phyloP scores from a whole-genome alignment of 2,113 vertebrate species.

The Equus quagga region DNA sequence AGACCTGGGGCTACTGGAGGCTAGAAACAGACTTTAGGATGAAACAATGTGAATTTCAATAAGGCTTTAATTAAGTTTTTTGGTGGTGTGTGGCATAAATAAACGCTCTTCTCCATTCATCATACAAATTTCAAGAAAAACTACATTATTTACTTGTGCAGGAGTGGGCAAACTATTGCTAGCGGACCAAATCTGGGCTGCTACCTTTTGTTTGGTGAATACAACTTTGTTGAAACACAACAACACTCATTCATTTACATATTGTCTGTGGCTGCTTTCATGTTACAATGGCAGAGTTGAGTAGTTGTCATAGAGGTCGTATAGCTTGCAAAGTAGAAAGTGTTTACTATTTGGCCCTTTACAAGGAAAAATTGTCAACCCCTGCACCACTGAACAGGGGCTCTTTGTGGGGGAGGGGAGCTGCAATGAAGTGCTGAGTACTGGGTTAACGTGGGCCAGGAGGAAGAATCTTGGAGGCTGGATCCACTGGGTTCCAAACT shows the following conservation, averaged over 20 bases:
- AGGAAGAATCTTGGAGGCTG: background rate
- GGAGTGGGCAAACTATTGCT: background rate
- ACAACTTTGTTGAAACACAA: background rate
- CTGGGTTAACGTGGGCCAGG: background rate
- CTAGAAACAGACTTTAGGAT: background rate
- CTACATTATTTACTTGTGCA: background rate
- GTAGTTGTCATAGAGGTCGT: background rate
- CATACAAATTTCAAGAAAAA: slow-evolving; percentile 47
- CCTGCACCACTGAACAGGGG: background rate
- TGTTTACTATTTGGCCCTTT: background rate
- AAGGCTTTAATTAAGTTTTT: slow-evolving; percentile 43
- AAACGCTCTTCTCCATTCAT: background rate
- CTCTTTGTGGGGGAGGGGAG: background rate
- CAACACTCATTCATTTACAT: background rate
- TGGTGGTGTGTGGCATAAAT: background rate
- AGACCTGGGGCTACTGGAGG: background rate
- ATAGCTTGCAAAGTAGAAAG: background rate
- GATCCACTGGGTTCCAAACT: background rate
- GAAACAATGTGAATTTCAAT: slow-evolving; percentile 45
- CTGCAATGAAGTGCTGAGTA: background rate
- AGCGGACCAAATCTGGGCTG: background rate
- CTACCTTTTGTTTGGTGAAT: background rate
- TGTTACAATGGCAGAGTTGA: background rate
- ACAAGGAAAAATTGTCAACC: background rate
- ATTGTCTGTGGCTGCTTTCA: background rate